These are phyloP conservation scores for Microctonus aethiopoides DNA, from an alignment of 2,888 invertebrate species.

Conservation along the genomic window DNA sequence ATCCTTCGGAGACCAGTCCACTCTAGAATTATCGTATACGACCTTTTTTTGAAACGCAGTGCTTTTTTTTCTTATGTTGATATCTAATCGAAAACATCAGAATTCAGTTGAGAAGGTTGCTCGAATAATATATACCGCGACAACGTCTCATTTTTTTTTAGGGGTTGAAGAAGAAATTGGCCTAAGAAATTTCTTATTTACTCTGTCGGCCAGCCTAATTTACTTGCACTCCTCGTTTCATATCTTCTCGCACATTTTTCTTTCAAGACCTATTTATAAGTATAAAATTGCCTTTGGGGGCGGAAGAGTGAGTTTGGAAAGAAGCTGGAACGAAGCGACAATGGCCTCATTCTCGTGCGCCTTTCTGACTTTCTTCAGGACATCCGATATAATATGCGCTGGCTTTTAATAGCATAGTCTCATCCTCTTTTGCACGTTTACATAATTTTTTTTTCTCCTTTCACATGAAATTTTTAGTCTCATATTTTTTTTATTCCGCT, in stretches of 20 bases:
- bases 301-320: background rate
- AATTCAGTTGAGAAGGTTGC: slow-evolving; percentile 4
- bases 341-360: slow-evolving; percentile 40
- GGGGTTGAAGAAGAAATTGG: slow-evolving; percentile 47
- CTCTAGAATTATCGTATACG: slow-evolving; percentile 19
- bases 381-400: slow-evolving; percentile 40
- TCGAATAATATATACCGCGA: slow-evolving; percentile 50
- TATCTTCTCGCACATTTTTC: slow-evolving; percentile 10
- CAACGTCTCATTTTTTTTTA: slow-evolving; percentile 60
- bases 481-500: background rate
- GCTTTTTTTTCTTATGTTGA: slow-evolving; percentile 15
- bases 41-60: slow-evolving; percentile 21
- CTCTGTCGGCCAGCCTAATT: slow-evolving; percentile 77
- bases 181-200: slow-evolving; percentile 79
- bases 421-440: background rate
- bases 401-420: slow-evolving; percentile 41
- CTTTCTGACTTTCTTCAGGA: slow-evolving; percentile 40
- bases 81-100: slow-evolving; percentile 18
- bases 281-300: slow-evolving; percentile 51
- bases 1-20: slow-evolving; percentile 27
- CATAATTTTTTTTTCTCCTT: background rate
- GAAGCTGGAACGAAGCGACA: slow-evolving; percentile 33
- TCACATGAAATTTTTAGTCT: background rate
- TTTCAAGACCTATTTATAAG: slow-evolving; percentile 79
- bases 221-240: slow-evolving; percentile 76